Conservation (phyloP, 2,797 vertebrate genomes). For the Brachyrhaphis roseni region DNA sequence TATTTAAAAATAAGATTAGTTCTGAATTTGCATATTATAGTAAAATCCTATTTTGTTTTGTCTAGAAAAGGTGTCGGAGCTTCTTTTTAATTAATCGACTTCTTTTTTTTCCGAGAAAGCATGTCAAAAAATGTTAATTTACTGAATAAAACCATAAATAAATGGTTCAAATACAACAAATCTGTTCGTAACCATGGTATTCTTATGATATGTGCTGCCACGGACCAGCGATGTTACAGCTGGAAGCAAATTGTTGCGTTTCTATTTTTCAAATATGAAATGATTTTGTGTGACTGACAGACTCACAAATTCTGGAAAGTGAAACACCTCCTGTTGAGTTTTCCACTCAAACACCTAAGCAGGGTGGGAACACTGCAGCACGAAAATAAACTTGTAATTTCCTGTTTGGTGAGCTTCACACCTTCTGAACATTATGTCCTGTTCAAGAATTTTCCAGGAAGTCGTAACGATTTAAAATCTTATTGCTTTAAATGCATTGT, state of each 20-base stretch:
- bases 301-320: conserved; percentile 4
- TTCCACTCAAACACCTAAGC: conserved; percentile 37
- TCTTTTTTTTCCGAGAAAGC: too few relatives aligned
- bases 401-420: conserved; percentile 59
- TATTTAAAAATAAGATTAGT: background rate
- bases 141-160: background rate
- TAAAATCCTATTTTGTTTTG: background rate
- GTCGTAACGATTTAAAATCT: background rate
- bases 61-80: background rate
- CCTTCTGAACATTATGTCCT: conserved; percentile 35
- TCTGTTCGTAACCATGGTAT: background rate
- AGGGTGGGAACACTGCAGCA: conserved; percentile 41
- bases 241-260: conserved; percentile 18
- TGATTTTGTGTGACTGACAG: conserved; percentile 16
- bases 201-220: background rate
- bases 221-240: too few relatives aligned
- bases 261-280: conserved; percentile 29
- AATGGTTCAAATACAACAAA: background rate
- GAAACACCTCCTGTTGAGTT: conserved; percentile 22
- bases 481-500: background rate
- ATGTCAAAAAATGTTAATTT: background rate
- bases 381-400: conserved; percentile 62
- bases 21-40: background rate
- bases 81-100: background rate
- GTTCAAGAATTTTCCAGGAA: conserved; percentile 32